Base-by-base conservation (phyloP, 1,140 invertebrate genomes). In the Drosophila ironensis region DNA sequence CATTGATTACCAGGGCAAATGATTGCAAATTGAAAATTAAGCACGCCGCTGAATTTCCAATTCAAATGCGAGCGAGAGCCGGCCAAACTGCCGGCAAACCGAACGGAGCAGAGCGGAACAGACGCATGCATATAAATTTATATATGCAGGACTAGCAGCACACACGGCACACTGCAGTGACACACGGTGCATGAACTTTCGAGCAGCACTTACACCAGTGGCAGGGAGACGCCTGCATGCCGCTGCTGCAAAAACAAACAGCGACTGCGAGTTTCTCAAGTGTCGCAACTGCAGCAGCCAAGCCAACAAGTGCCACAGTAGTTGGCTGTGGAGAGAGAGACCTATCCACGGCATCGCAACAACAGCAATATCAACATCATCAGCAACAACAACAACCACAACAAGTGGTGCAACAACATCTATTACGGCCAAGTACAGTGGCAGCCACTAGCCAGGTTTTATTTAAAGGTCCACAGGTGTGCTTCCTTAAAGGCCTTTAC, bases 21-120 rank as follows among this genome's bases (percentile, higher is more conserved):
- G 78, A 84, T 86, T 86, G 74, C 78, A 84, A 86, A 84, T 82
- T 82, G 78, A 84, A 84, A 82, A 84, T 84, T 86, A 80, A 84
- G 60, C 80, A 53, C 69, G 60, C 57, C 57, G 73, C 57, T 57
- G 38, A 74, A 86, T 86, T 75, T 80, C 80, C 80, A 86, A 86
- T 86, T 86, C 80, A 86, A 86, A 86, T 86, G 41, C 33, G 42
- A 63, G 30, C 25, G 46, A 41, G 51, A 59, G 25, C 20, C 51
- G 42, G 52, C 60, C 57, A 64, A 42, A 64, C 51, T 28, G 53
- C 41, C 47, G 48, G 50, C 60, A 81, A 38, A 37, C 35, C 56
- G 56, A 60, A 46, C 41, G 68, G 59, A 70, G 57, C 67, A 52
- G 60, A 77, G 48, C 38, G 52, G 47, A 72, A 66, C 72, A 81